These are phyloP conservation scores for Rotaria sp. DNA, from an alignment of 2,888 invertebrate genomes.

Conservation along the genomic window DNA sequence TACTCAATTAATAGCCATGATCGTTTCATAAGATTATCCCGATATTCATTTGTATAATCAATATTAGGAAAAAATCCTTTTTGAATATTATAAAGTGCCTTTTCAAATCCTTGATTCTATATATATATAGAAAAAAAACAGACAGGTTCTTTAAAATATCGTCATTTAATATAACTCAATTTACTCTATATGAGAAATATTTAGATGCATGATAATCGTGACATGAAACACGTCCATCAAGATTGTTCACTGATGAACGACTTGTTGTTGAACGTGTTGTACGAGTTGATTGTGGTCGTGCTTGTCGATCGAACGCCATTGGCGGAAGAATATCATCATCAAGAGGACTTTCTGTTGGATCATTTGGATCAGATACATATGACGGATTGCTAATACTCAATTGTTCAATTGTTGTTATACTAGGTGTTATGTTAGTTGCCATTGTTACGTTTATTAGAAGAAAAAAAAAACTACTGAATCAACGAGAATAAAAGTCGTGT, in stretches of 20 bases:
- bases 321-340: background rate
- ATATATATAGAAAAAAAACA: too few species aligned
- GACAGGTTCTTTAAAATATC: too few species aligned
- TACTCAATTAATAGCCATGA: constrained; percentile 76
- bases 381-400: background rate
- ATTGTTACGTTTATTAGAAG: background rate
- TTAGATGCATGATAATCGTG: constrained; percentile 27
- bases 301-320: constrained; percentile 30
- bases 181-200: constrained; percentile 35
- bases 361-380: background rate
- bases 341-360: background rate
- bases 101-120: constrained; percentile 36
- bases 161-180: too few species aligned
- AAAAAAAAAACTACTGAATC: background rate
- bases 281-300: constrained; percentile 30
- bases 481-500: background rate
- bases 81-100: constrained; percentile 27
- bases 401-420: background rate
- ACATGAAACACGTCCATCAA: constrained; percentile 31
- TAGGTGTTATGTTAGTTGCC: background rate
- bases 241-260: constrained; percentile 37
- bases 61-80: constrained; percentile 31
- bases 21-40: constrained; percentile 67
- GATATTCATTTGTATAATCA: background rate
- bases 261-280: constrained; percentile 37